Conservation (phyloP, 2,888 invertebrate species). For the Strigamia transsilvanica region DNA sequence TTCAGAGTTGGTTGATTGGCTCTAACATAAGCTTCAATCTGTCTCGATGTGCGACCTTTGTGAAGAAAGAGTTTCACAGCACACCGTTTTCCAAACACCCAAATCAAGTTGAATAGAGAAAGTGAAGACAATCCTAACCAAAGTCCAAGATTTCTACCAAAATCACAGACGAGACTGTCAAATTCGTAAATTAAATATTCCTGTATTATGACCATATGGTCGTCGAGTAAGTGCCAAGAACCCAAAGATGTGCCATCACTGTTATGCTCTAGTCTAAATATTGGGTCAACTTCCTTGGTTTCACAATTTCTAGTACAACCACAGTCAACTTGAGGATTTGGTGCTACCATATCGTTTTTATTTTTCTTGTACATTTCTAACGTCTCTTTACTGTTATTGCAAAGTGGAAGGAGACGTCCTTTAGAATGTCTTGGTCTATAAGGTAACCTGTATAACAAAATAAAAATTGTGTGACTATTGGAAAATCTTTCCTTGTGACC, state of each 20-base stretch:
- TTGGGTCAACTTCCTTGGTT: background rate
- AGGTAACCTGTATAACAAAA: background rate
- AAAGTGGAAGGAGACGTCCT: background rate
- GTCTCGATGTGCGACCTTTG: background rate
- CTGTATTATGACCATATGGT: background rate
- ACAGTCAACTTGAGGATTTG: background rate
- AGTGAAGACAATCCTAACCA: background rate
- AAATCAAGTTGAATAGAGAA: background rate
- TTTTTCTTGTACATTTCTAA: background rate
- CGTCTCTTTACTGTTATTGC: background rate
- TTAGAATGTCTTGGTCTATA: background rate
- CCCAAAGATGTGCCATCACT: background rate
- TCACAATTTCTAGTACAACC: background rate
- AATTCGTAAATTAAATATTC: background rate
- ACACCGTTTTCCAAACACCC: background rate
- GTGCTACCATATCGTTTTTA: background rate
- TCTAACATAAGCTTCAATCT: background rate
- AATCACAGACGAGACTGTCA: background rate
- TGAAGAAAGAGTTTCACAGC: background rate
- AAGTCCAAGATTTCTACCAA: background rate
- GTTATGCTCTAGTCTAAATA: background rate
- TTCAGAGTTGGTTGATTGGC: background rate
- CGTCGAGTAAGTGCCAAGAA: background rate
- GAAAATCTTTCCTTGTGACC: background rate
- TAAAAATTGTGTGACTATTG: background rate